A percentile compares a stretch with the other conserved stretches of the same genome.
These are phyloP conservation scores for Oryzias woworae DNA, from an alignment of 2,113 vertebrate genomes.

Conservation along the genomic window DNA sequence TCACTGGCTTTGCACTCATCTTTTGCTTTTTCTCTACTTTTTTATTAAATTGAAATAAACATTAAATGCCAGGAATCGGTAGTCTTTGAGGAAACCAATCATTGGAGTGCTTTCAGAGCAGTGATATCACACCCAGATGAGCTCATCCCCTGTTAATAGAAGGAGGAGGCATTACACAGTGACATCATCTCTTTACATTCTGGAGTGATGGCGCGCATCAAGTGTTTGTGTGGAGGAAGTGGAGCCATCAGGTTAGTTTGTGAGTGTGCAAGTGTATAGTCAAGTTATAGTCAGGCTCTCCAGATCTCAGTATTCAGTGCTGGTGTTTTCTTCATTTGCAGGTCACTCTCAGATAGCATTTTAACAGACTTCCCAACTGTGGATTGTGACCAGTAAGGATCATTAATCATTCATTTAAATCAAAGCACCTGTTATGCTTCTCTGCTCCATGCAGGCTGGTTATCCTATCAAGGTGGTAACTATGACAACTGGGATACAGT, in stretches of 20 bases:
- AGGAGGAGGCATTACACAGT: constrained; percentile 43
- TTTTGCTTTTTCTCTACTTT: background rate
- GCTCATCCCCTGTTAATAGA: constrained; percentile 58
- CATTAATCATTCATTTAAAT: constrained; percentile 74
- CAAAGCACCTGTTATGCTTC: constrained; percentile 67
- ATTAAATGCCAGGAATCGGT: background rate
- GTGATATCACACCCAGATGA: constrained; percentile 64
- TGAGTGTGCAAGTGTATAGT: background rate
- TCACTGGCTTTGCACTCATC: background rate
- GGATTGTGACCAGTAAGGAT: constrained; percentile 50
- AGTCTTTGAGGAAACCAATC: constrained; percentile 10
- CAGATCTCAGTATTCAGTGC: constrained; percentile 30
- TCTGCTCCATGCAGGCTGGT: constrained; percentile 51
- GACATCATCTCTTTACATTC: constrained; percentile 64
- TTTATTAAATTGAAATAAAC: background rate
- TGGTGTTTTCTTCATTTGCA: constrained; percentile 36
- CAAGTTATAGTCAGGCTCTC: background rate
- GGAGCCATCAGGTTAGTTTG: background rate
- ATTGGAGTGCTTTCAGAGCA: constrained; percentile 9
- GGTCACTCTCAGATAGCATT: constrained; percentile 38
- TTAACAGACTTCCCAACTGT: constrained; percentile 38
- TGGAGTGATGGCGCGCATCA: constrained; percentile 26
- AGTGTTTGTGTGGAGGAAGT: background rate
- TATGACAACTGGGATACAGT: constrained; percentile 72
- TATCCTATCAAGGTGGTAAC: constrained; percentile 71